Conservation (phyloP, 1,140 invertebrate genomes). For the Caenorhabditis remanei region DNA sequence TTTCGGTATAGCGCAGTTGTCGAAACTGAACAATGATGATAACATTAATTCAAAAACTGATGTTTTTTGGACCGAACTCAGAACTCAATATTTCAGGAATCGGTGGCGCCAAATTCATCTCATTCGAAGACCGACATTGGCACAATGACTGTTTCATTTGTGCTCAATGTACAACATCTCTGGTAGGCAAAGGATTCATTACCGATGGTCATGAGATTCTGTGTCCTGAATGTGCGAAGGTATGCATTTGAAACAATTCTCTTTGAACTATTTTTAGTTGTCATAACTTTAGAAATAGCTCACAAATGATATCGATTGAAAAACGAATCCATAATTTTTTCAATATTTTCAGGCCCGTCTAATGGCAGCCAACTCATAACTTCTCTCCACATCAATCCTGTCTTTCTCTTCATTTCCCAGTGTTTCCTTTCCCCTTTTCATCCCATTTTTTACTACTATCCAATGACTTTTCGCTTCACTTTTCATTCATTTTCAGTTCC, state of each 20-base stretch:
- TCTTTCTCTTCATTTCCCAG: slow-evolving; percentile 32
- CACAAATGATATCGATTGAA: not conserved
- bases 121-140: slow-evolving; percentile 99
- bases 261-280: too few species aligned
- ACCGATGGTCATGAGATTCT: slow-evolving; percentile 96
- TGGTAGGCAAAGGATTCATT: slow-evolving; percentile 98
- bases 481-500: not conserved
- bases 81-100: slow-evolving; percentile 83
- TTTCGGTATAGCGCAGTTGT: too few species aligned
- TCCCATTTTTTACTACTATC: not conserved
- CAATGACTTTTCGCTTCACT: not conserved
- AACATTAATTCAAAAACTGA: too few species aligned
- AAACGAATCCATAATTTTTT: not conserved
- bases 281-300: not conserved
- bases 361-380: slow-evolving; percentile 62
- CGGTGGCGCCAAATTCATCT: slow-evolving; percentile 98
- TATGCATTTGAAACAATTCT: slow-evolving; percentile 4
- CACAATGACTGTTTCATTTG: slow-evolving; percentile 97
- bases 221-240: slow-evolving; percentile 97
- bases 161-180: slow-evolving; percentile 90
- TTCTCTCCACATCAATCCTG: slow-evolving; percentile 8
- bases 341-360: slow-evolving; percentile 41
- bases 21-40: too few species aligned
- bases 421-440: too few species aligned
- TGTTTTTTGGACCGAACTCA: too few species aligned